phyloP scores from a whole-genome alignment of 1,140 invertebrate species.

The Chironomus tepperi region DNA sequence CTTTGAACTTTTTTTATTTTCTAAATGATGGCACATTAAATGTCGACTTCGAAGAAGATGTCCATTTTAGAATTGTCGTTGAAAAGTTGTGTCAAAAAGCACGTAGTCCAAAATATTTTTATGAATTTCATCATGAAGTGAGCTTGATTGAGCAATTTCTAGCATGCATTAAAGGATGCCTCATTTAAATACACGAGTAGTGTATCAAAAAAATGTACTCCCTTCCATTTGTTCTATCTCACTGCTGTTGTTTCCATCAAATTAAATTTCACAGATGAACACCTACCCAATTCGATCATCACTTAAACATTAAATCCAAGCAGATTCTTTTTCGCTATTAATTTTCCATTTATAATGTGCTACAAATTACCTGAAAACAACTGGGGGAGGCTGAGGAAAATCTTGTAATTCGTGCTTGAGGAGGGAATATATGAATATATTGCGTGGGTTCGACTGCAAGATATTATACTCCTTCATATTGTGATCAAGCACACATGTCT shows the following conservation, averaged over 20 bases:
- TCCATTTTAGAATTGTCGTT: too few species aligned
- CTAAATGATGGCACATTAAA: too few species aligned
- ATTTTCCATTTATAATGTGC: conserved; percentile 1
- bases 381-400: not conserved
- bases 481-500: not conserved
- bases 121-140: too few species aligned
- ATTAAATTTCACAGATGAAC: conserved; percentile 23
- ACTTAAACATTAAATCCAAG: not conserved
- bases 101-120: too few species aligned
- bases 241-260: not conserved
- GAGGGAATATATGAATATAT: not conserved
- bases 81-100: too few species aligned
- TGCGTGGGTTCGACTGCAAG: not conserved
- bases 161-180: too few species aligned
- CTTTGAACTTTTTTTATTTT: too few species aligned
- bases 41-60: too few species aligned
- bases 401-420: not conserved
- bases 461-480: not conserved
- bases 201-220: too few species aligned
- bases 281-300: conserved; percentile 17
- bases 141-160: too few species aligned
- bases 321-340: conserved; percentile 16
- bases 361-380: not conserved
- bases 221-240: too few species aligned
- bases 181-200: too few species aligned